Conservation (phyloP, 1,140 invertebrate genomes). For the Spodoptera litura region DNA sequence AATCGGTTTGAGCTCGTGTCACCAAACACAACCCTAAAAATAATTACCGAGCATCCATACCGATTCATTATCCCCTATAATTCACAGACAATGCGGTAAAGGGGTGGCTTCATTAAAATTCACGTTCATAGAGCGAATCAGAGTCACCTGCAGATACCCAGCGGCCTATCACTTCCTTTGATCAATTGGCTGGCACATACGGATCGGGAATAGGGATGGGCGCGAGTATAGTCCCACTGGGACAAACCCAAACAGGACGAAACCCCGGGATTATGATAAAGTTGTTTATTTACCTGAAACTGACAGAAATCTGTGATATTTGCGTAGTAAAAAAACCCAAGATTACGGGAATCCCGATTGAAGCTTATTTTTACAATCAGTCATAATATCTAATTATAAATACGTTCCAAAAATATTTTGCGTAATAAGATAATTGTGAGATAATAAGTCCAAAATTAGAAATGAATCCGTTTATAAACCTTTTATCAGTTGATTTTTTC, state of each 20-base stretch:
- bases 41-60: background rate
- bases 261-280: background rate
- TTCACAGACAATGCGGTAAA: constrained; percentile 36
- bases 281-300: background rate
- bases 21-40: background rate
- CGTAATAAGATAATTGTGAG: background rate
- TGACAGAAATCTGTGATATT: background rate
- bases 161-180: constrained; percentile 46
- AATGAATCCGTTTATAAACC: background rate
- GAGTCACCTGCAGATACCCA: constrained; percentile 42
- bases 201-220: constrained; percentile 29
- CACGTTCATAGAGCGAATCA: constrained; percentile 40
- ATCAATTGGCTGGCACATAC: constrained; percentile 46
- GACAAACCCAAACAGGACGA: background rate
- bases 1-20: background rate
- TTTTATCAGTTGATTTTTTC: background rate
- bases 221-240: background rate
- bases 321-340: background rate
- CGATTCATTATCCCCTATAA: constrained; percentile 22
- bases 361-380: background rate
- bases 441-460: background rate
- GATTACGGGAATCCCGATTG: background rate
- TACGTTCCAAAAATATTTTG: background rate
- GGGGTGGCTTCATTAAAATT: constrained; percentile 41
- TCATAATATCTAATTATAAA: constrained; percentile 5